These are phyloP conservation scores for Lycopodina hypogea DNA, from an alignment of 37 sponge, comb jelly and placozoan species.

Conservation along the genomic window DNA sequence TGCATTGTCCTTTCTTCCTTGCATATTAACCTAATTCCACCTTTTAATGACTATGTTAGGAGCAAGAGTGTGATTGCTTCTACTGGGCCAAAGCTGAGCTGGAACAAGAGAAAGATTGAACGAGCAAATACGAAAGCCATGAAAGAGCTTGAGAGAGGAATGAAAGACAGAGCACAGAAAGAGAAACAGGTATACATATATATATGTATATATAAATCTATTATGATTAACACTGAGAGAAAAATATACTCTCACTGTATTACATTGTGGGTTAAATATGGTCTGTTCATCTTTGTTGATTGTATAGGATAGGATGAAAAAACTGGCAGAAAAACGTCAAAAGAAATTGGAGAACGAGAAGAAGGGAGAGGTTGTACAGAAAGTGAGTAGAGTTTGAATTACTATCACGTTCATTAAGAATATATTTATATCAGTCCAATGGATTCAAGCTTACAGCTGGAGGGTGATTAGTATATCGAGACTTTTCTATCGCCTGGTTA, in stretches of 20 bases:
- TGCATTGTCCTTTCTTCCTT: no score
- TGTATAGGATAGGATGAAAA: conserved; percentile 50
- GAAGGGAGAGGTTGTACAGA: conserved; percentile 79
- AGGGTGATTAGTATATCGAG: no score
- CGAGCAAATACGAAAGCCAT: conserved; percentile 61
- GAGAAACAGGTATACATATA: conserved; percentile 68
- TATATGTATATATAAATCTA: no score
- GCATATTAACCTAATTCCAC: no score
- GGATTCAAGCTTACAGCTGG: no score
- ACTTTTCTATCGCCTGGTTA: no score
- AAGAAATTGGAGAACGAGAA: conserved; percentile 72
- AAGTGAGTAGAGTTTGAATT: conserved; percentile 32
- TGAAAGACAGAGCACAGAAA: conserved; percentile 54
- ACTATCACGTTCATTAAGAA: no score
- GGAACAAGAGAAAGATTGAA: conserved; percentile 45
- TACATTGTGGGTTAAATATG: neutral
- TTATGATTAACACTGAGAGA: no score
- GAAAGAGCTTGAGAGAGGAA: conserved; percentile 57
- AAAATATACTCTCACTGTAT: no score
- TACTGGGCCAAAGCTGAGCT: conserved; percentile 42
- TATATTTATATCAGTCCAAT: neutral
- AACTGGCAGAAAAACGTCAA: conserved; percentile 52
- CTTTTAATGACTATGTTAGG: conserved; percentile 1
- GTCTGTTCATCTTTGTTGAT: neutral
- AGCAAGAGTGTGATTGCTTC: conserved; percentile 26